Conservation (phyloP, 2,113 vertebrate genomes). For the Helogale parvula region DNA sequence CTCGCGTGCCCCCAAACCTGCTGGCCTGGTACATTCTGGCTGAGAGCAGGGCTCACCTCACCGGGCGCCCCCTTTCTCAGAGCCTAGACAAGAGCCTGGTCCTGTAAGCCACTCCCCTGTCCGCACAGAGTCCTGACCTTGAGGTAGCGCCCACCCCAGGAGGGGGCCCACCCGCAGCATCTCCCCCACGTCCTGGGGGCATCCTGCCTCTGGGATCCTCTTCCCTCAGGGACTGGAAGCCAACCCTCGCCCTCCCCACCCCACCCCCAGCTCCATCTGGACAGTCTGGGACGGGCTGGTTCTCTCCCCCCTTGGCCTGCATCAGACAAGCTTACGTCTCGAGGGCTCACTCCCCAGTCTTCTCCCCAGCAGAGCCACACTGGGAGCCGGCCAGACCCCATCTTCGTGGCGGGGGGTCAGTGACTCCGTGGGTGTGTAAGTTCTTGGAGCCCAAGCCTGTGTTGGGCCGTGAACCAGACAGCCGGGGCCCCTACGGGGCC, state of each 20-base stretch:
- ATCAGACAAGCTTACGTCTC: background rate
- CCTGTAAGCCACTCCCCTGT: background rate
- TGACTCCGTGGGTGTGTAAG: background rate
- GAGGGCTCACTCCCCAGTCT: background rate
- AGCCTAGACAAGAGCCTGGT: background rate
- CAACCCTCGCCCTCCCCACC: background rate
- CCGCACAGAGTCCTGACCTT: fast-evolving
- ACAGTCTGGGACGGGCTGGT: background rate
- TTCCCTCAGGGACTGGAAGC: background rate
- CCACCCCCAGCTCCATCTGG: background rate
- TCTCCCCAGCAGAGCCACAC: background rate
- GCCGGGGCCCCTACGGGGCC: background rate
- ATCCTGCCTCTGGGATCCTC: background rate
- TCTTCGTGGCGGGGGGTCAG: background rate
- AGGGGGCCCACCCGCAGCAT: background rate
- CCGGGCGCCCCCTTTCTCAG: background rate
- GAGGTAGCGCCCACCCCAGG: background rate
- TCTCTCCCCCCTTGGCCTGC: background rate
- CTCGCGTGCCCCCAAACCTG: background rate
- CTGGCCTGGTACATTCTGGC: background rate
- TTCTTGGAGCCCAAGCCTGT: background rate
- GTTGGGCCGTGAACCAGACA: background rate
- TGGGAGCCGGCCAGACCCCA: background rate
- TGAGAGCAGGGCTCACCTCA: background rate
- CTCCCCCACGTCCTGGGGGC: background rate